These are phyloP conservation scores for Sorex araneus DNA, from an alignment of 2,113 vertebrate genomes.

Conservation along the genomic window DNA sequence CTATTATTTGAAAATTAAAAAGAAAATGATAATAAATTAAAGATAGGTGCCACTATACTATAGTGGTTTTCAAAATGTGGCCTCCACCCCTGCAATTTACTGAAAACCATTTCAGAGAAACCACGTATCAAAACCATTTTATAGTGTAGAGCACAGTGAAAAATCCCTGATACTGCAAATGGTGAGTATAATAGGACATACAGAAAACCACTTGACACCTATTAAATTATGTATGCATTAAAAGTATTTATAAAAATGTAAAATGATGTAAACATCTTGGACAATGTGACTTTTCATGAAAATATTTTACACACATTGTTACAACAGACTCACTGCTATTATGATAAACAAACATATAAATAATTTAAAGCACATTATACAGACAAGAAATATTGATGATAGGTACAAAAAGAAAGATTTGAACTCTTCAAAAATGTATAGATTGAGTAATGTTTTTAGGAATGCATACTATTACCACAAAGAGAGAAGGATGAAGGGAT, in stretches of 20 bases:
- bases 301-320: too few species aligned
- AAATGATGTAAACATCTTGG: too few species aligned
- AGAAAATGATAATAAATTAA: not conserved
- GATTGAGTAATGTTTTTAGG: not conserved
- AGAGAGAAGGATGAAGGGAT: not conserved
- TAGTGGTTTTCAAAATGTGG: not conserved
- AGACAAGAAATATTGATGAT: not conserved
- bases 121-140: not conserved
- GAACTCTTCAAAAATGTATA: not conserved
- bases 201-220: not conserved
- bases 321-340: too few species aligned
- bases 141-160: not conserved
- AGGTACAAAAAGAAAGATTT: not conserved
- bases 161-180: not conserved
- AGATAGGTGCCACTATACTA: not conserved
- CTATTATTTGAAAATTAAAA: constrained; percentile 33
- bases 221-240: not conserved
- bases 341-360: too few species aligned
- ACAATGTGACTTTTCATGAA: too few species aligned
- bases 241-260: not conserved
- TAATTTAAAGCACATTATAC: too few species aligned
- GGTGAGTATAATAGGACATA: too few species aligned
- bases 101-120: not conserved
- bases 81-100: not conserved
- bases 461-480: not conserved